Evolutionary conservation across 2,888 invertebrate species (phyloP), one percentile per base, ranked within the genome.

Genomic region (Anarsia innoxiella): DNA sequence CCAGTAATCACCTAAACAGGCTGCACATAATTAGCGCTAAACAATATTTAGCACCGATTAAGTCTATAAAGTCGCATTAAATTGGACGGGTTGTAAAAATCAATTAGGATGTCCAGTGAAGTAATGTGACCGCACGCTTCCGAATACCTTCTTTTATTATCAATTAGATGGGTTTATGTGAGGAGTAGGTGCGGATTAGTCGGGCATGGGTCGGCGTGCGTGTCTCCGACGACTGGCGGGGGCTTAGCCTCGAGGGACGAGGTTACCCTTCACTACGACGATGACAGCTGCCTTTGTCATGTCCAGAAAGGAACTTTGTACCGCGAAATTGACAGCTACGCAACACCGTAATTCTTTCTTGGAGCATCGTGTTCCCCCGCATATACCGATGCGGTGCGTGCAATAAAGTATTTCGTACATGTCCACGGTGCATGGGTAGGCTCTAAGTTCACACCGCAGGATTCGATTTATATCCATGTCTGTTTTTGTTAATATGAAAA

Each of bases 111-210:
- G 59, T 65, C 59, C 59, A 61, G 60, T 54, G 53, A 46, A 61
- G 67, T 71, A 73, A 70, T 75, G 77, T 75, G 71, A 74, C 76
- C 76, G 70, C 77, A 79, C 77, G 77, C 75, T 70, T 72, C 76
- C 63, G 68, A 72, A 73, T 71, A 61, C 61, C 69, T 72, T 69
- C 74, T 77, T 79, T 82, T 82, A 82, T 83, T 82, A 79, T 80
- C 83, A 82, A 83, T 82, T 83, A 83, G 82, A 77, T 77, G 78
- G 80, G 75, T 82, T 83, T 80, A 80, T 79, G 75, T 80, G 76
- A 61, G 65, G 70, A 74, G 76, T 73, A 76, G 79, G 72, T 71
- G 71, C 60, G 80, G 80, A 80, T 83, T 78, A 79, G 70, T 60
- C 51, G 69, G 66, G 70, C 67, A 58, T 64, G 66, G 69, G 67